Conservation (phyloP, 1,140 invertebrate genomes). For the Chrysomallon squamiferum region DNA sequence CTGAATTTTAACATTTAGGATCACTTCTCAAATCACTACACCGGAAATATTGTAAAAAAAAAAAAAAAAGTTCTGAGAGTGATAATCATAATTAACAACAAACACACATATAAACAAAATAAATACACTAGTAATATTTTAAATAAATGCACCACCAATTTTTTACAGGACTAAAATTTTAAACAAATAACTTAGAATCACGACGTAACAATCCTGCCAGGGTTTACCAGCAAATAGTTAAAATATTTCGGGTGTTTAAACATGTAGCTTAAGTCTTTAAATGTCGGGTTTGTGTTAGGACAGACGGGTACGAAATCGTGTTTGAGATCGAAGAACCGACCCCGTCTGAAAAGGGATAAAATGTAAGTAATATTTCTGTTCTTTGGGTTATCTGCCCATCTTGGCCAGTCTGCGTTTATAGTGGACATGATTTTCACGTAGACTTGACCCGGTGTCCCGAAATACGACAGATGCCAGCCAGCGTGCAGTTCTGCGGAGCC, state of each 20-base stretch:
- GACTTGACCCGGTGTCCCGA: neutral
- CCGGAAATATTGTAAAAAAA: too few species aligned
- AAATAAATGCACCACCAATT: too few species aligned
- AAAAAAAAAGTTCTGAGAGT: too few species aligned
- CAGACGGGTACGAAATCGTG: neutral
- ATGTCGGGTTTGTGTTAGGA: neutral
- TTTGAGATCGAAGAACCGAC: neutral
- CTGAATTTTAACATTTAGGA: too few species aligned
- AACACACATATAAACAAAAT: too few species aligned
- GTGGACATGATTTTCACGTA: neutral
- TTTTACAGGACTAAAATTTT: too few species aligned
- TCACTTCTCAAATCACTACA: too few species aligned
- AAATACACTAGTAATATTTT: too few species aligned
- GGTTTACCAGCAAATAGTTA: neutral
- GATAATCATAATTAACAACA: too few species aligned
- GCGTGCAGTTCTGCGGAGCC: neutral
- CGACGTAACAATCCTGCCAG: too few species aligned
- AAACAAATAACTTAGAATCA: too few species aligned
- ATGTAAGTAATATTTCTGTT: neutral
- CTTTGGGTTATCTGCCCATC: neutral
- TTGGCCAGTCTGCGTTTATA: neutral
- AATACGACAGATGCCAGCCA: neutral
- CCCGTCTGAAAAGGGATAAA: neutral
- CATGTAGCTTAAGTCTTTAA: neutral
- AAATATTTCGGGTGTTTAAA: neutral